phyloP scores from a whole-genome alignment of 2,113 vertebrate genomes.

The Alligator sinensis region DNA sequence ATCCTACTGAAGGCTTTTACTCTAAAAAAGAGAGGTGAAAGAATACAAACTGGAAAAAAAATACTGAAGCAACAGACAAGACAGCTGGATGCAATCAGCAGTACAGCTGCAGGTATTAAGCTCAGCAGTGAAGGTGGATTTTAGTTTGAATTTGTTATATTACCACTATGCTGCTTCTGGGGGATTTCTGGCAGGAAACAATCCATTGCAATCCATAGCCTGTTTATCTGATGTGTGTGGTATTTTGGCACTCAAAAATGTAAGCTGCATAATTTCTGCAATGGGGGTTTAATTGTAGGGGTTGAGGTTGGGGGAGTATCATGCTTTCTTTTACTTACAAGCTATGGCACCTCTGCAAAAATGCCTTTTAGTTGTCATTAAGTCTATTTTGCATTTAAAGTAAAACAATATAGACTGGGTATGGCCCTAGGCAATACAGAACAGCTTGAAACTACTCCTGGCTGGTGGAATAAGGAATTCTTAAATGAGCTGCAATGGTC shows the following conservation, averaged over 20 bases:
- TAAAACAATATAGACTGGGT: background rate
- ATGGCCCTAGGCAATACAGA: background rate
- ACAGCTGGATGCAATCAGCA: background rate
- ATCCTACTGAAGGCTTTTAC: background rate
- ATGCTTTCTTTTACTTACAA: background rate
- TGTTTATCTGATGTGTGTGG: background rate
- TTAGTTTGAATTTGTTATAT: background rate
- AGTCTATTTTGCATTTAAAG: background rate
- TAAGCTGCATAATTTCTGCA: background rate
- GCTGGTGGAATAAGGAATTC: conserved; percentile 12
- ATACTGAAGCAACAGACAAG: background rate
- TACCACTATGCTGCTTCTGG: background rate
- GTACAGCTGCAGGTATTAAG: background rate
- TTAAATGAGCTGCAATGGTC: conserved; percentile 1
- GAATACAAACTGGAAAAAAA: background rate
- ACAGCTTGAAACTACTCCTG: conserved; percentile 23
- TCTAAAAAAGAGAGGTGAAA: background rate
- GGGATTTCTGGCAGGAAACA: background rate
- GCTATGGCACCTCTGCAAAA: background rate
- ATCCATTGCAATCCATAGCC: background rate
- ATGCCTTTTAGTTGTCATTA: no score
- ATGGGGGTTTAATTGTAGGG: conserved; percentile 1
- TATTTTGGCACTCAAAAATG: background rate
- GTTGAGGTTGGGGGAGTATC: background rate
- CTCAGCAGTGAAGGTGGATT: background rate